Conservation (phyloP, 2,888 invertebrate species). For the Oscheius sp. region DNA sequence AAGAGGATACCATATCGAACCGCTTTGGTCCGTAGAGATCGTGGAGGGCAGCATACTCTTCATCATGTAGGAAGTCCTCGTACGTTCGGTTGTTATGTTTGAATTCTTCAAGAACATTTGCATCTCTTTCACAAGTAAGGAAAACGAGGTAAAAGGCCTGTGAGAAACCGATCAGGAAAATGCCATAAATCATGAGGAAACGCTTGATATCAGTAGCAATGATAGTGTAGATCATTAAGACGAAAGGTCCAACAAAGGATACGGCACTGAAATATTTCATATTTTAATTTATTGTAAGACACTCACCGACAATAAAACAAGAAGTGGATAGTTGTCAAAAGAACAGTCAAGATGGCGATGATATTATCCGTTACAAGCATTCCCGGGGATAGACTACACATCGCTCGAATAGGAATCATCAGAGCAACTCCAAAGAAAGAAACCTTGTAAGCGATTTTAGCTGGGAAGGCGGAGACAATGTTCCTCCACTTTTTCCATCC, state of each 20-base stretch:
- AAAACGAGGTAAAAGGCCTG: conserved; percentile 90
- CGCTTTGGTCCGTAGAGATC: conserved; percentile 4
- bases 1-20: conserved; percentile 8
- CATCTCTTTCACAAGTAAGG: conserved; percentile 76
- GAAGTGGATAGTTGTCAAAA: conserved; percentile 52
- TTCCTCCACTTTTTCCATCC: conserved; percentile 76
- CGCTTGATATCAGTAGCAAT: conserved; percentile 76
- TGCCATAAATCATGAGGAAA: conserved; percentile 93
- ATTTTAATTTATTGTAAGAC: not conserved
- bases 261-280: conserved; percentile 42
- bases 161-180: conserved; percentile 96
- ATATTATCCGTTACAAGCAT: conserved; percentile 53
- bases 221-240: conserved; percentile 99
- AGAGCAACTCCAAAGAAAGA: conserved; percentile 88
- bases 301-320: conserved; percentile 48
- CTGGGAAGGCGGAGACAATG: conserved; percentile 85
- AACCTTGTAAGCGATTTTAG: conserved; percentile 90
- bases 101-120: conserved; percentile 33
- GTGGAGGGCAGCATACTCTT: not conserved
- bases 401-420: conserved; percentile 82
- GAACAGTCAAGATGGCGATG: conserved; percentile 48
- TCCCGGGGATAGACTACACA: conserved; percentile 35
- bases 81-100: not conserved
- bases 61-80: not conserved
- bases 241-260: conserved; percentile 89